Conservation (phyloP, 2,113 vertebrate genomes). For the Rhabdornis inornatus region DNA sequence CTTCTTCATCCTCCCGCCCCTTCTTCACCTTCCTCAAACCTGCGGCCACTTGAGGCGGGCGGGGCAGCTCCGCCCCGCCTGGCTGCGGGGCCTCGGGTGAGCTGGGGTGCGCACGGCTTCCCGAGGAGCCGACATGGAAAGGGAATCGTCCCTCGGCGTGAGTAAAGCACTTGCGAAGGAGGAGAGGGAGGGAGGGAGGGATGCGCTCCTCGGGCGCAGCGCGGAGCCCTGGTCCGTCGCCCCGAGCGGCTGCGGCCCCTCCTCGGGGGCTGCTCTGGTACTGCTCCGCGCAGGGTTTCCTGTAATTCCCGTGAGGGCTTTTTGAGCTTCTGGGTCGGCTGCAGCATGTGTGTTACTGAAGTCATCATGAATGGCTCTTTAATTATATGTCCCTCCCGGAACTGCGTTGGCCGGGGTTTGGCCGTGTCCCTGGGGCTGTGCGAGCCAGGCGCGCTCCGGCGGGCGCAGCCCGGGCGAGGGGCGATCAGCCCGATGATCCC, state of each 20-base stretch:
- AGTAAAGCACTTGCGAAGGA: background rate
- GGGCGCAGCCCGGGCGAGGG: background rate
- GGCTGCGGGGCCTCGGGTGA: background rate
- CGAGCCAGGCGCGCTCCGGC: rapidly evolving
- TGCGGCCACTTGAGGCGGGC: background rate
- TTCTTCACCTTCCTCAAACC: background rate
- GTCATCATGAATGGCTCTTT: background rate
- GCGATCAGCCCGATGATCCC: rapidly evolving
- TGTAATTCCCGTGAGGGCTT: rapidly evolving
- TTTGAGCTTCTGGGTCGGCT: background rate
- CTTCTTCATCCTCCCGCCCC: background rate
- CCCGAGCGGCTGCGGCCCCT: background rate
- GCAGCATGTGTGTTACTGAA: background rate
- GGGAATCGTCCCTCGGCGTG: background rate
- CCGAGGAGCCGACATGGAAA: background rate
- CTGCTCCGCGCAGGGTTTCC: background rate
- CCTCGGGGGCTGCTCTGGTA: rapidly evolving
- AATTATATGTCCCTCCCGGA: background rate
- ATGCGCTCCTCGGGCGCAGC: background rate
- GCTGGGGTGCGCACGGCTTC: background rate
- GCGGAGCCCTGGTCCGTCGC: too few relatives aligned
- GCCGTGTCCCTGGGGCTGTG: background rate
- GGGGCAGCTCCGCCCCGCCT: background rate
- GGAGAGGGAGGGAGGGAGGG: background rate
- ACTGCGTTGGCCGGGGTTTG: background rate